Base-by-base conservation (phyloP, 2,113 vertebrate species). In the Pteruthius melanotis region DNA sequence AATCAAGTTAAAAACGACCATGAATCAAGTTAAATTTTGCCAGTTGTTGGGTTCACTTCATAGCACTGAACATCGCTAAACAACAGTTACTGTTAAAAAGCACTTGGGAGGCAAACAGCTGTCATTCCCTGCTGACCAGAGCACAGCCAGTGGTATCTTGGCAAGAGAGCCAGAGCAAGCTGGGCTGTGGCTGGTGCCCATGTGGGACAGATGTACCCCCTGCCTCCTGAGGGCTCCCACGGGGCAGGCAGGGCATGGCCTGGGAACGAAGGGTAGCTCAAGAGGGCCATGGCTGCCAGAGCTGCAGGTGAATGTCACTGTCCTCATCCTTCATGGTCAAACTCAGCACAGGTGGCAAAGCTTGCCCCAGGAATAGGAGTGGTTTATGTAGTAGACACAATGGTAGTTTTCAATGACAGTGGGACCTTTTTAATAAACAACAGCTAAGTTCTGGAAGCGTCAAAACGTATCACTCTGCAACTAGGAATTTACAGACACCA, bases 191-290 rank as follows among this genome's bases (percentile, higher is more conserved):
- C 26, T 44, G 10, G 40, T 3, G 11, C n/a, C 61, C 1, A 0
- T 9, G 12, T 2, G 1, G 26, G 33, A 53, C 60, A 42, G 33
- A 35, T 4, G 3, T 3, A 2, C 8, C 57, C 50, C 56, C 20
- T 2, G 8, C 6, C 23, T 18, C 23, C 59, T 1, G 0, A 59
- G 30, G 37, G 47, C 39, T 74, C 9, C 27, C 10, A 4, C 0
- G 1, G 69, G 30, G 10, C 5, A 2, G 8, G 30, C 30, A 35
- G 37, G 28, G 23, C 4, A 6, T 2, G 0, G 26, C 47, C 61
- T 40, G 42, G 37, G 40, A 45, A 24, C 0, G 0, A 33, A 15
- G 2, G 24, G 22, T 5, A 24, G 85, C 68, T 90, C 28, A 26
- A 22, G 70, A 44, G 30, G 26, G 30, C 26, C 47, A 13, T 3